Percentiles rank a stretch among this genome's conserved stretches.
phyloP scores from a whole-genome alignment of 2,888 invertebrate species.

The Apodemia mormo region DNA sequence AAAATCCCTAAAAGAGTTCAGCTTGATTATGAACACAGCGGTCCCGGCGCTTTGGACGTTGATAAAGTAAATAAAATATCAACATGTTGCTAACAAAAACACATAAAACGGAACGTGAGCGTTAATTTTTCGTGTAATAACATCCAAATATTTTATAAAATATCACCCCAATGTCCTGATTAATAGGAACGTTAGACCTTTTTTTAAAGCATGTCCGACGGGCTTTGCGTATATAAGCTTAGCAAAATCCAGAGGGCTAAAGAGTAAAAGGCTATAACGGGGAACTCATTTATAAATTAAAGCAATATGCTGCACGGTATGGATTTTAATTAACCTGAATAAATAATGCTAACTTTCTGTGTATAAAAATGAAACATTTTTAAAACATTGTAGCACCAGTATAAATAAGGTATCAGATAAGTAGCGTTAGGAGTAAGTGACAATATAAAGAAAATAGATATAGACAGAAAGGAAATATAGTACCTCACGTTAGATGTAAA shows the following conservation, averaged over 20 bases:
- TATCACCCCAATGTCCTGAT: conserved; percentile 58
- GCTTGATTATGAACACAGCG: conserved; percentile 68
- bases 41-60: conserved; percentile 50
- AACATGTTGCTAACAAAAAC: conserved; percentile 64
- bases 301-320: conserved; percentile 49
- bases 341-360: conserved; percentile 41
- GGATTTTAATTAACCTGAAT: conserved; percentile 53
- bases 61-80: conserved; percentile 74
- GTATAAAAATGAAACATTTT: background rate
- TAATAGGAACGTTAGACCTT: conserved; percentile 65
- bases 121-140: conserved; percentile 72
- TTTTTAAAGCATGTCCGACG: conserved; percentile 43
- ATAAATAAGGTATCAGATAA: too few species aligned
- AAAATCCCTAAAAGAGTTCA: conserved; percentile 68
- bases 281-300: conserved; percentile 48
- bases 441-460: too few species aligned
- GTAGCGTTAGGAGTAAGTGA: too few species aligned
- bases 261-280: conserved; percentile 45
- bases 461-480: too few species aligned
- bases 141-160: conserved; percentile 63
- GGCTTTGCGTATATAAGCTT: conserved; percentile 49
- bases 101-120: conserved; percentile 58
- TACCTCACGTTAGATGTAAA: too few species aligned
- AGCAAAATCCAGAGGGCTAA: conserved; percentile 55
- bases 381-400: background rate